A percentile compares a stretch with the other conserved stretches of the same genome.
Evolutionary conservation across 2,113 vertebrate genomes (phyloP).

Genomic region (Odobenus rosmarus): DNA sequence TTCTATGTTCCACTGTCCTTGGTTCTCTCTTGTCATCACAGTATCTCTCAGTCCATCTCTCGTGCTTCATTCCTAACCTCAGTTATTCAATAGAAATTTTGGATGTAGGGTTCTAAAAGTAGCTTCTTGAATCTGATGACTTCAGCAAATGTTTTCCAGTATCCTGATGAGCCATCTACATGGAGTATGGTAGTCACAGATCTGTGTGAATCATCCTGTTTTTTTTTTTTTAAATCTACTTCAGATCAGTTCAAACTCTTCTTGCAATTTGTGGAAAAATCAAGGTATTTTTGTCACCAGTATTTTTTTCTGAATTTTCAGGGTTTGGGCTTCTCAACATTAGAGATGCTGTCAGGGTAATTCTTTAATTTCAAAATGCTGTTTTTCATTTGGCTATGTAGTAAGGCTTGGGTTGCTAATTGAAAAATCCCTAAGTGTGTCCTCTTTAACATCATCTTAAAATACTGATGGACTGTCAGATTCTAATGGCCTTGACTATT

Average conservation of each 20-base stretch:
- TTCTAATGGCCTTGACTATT: slow-evolving; percentile 27
- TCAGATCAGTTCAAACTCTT: slow-evolving; percentile 10
- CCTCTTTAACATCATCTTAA: slow-evolving; percentile 52
- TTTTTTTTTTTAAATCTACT: slow-evolving; percentile 5
- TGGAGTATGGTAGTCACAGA: neutral
- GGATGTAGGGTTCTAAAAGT: slow-evolving; percentile 24
- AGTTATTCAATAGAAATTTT: slow-evolving; percentile 41
- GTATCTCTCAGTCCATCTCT: neutral
- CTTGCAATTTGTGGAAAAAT: neutral
- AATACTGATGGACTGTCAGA: neutral
- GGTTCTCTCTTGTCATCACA: neutral
- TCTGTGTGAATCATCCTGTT: neutral
- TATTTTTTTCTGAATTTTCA: slow-evolving; percentile 52
- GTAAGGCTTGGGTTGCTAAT: slow-evolving; percentile 14
- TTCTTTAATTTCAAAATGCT: slow-evolving; percentile 59
- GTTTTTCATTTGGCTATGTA: neutral
- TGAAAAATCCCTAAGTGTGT: slow-evolving; percentile 40
- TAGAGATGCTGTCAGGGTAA: slow-evolving; percentile 52
- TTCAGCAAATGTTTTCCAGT: slow-evolving; percentile 27
- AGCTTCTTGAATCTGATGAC: neutral
- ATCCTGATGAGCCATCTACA: neutral
- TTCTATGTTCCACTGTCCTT: neutral
- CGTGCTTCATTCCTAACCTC: slow-evolving; percentile 7
- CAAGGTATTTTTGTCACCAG: neutral
- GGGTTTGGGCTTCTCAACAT: neutral